Conservation (phyloP, 1,140 invertebrate species). For the Drosophila sp. region DNA sequence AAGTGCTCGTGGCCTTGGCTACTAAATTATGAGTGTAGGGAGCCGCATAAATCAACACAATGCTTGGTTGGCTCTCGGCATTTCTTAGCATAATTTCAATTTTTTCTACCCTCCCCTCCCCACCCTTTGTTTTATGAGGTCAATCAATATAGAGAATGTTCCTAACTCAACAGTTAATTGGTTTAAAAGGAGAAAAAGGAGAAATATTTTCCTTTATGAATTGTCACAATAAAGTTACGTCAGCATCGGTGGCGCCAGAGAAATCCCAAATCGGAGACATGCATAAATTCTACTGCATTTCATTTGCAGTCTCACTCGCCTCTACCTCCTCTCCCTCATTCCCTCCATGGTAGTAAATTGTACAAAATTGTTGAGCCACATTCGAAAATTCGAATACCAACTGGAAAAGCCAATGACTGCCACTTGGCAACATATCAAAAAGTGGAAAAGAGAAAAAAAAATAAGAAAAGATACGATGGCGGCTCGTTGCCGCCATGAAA, state of each 20-base stretch:
- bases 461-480: slow-evolving; percentile 61
- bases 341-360: slow-evolving; percentile 57
- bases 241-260: slow-evolving; percentile 17
- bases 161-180: slow-evolving; percentile 32
- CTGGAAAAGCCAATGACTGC: slow-evolving; percentile 70
- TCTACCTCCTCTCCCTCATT: slow-evolving; percentile 26
- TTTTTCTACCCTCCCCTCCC: background rate
- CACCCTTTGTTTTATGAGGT: slow-evolving; percentile 10
- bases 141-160: slow-evolving; percentile 24
- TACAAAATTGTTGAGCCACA: slow-evolving; percentile 67
- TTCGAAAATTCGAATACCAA: slow-evolving; percentile 54
- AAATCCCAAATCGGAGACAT: slow-evolving; percentile 58
- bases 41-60: slow-evolving; percentile 54
- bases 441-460: slow-evolving; percentile 23
- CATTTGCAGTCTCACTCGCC: slow-evolving; percentile 40
- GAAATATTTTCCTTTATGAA: background rate
- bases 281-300: slow-evolving; percentile 64
- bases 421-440: slow-evolving; percentile 71
- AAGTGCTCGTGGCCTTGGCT: slow-evolving; percentile 50
- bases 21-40: slow-evolving; percentile 55
- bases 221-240: slow-evolving; percentile 50
- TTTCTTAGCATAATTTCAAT: slow-evolving; percentile 6
- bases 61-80: slow-evolving; percentile 16
- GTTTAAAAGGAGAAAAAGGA: background rate
- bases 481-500: slow-evolving; percentile 72